These are phyloP conservation scores for Proterorhinus semilunaris DNA, from an alignment of 2,113 vertebrate genomes.

Conservation along the genomic window DNA sequence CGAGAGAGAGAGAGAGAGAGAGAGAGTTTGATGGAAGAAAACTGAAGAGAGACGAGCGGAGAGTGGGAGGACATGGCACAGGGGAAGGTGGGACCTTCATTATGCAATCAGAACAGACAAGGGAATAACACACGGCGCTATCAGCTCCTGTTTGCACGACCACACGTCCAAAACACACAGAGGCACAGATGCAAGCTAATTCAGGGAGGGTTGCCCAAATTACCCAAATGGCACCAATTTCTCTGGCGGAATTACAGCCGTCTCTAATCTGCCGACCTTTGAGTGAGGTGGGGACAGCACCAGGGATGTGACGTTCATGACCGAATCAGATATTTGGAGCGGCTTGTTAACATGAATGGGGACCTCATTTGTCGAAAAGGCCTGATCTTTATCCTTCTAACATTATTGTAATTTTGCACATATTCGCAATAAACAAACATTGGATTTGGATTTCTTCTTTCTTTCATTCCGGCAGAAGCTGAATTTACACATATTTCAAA, in stretches of 20 bases:
- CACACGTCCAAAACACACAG: conserved; percentile 46
- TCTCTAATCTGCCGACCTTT: conserved; percentile 65
- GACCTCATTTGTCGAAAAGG: too few species aligned
- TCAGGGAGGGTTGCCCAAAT: conserved; percentile 59
- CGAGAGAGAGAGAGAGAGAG: background rate
- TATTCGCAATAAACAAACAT: too few species aligned
- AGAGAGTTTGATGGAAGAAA: background rate
- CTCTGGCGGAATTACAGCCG: conserved; percentile 42
- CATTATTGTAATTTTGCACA: too few species aligned
- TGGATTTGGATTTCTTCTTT: too few species aligned
- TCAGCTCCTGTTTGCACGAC: conserved; percentile 54
- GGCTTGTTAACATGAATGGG: too few species aligned
- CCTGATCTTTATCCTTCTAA: too few species aligned
- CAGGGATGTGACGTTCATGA: background rate
- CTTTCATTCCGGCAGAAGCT: too few species aligned
- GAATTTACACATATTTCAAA: too few species aligned
- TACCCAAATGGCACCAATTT: conserved; percentile 51
- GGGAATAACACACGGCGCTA: conserved; percentile 40
- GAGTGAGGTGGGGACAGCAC: conserved; percentile 30
- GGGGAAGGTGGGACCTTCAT: conserved; percentile 68
- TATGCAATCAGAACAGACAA: conserved; percentile 65
- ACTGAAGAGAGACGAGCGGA: conserved; percentile 13
- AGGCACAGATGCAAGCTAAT: conserved; percentile 59
- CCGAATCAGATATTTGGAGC: too few species aligned
- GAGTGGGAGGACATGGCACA: conserved; percentile 66